Conservation (phyloP, 2,797 vertebrate genomes). For the Pseudochirops corinnae region DNA sequence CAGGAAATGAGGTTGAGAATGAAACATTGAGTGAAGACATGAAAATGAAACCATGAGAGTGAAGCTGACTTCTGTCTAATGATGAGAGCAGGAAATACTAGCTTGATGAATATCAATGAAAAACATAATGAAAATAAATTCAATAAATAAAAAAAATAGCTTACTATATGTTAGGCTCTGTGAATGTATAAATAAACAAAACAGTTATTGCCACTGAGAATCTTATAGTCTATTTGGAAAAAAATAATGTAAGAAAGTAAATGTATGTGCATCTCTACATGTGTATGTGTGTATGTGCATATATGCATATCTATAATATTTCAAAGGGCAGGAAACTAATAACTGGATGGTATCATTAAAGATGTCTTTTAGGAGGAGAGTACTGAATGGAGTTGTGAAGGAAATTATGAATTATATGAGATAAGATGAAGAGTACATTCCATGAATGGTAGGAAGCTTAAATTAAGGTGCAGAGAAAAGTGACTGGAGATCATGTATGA, state of each 20-base stretch:
- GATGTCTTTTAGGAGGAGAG: not conserved
- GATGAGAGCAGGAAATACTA: not conserved
- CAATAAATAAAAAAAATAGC: not conserved
- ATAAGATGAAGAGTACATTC: not conserved
- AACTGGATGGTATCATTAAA: not conserved
- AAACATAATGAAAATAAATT: not conserved
- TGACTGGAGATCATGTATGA: not conserved
- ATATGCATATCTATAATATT: not conserved
- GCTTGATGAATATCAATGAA: not conserved
- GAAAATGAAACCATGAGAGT: not conserved
- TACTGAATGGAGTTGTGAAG: not conserved
- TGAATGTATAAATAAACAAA: not conserved
- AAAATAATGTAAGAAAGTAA: not conserved
- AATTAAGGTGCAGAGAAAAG: not conserved
- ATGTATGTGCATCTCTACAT: not conserved
- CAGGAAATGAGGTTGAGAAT: not conserved
- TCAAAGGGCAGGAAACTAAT: not conserved
- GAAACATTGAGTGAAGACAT: not conserved
- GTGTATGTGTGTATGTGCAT: too few species aligned
- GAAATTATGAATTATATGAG: not conserved
- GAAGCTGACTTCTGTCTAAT: not conserved
- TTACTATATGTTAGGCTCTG: not conserved
- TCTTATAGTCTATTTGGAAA: not conserved
- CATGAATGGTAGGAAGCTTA: not conserved
- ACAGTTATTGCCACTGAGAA: not conserved